Evolutionary conservation across 2,113 vertebrate species (phyloP), one percentile per base, ranked within the genome.

Genomic region (Hyperopisus bebe): DNA sequence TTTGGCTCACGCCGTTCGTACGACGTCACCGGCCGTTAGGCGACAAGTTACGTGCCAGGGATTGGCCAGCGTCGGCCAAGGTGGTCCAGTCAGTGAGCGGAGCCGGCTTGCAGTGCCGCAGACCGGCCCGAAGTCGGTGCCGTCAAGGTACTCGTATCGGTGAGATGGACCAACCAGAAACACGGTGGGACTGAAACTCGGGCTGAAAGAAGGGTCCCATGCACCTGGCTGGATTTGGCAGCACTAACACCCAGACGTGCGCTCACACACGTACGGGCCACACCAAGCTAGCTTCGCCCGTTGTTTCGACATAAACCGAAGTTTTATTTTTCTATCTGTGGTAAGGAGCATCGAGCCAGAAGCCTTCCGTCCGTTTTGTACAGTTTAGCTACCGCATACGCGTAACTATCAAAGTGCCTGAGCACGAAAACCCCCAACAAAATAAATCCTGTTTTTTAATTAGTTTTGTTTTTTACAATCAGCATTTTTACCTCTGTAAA

Each of bases 401-500:
- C 13, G 48, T 55, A 53, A 84, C 44, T 97, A 97, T 95, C 96
- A 97, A 95, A 98, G 97, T 98, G 97, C 97, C 97, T 98, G 96
- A 35, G 50, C 47, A 53, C 27, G 3, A 50, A 55, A 35, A 8
- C 10, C 48, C 47, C 39, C 39, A 10, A 53, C 50, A 55, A 31
- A 95, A 94, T 95, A 94, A 97, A 96, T 94, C 94, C 95, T 95
- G 96, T 96, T 87, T 53, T 53, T 39, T 39, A 95, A 97, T 96
- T 27, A 80, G 91, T 93, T 94, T 94, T 93, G 50, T 90, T 91
- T 92, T 95, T 94, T 95, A 95, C 89, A 91, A 97, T 97, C 97
- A 97, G 95, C 97, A 97, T 98, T 98, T 98, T 98, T 98, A 98
- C 97, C 96, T 98, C 96, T 96, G 97, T 98, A 95, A 95, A 94